phyloP scores from a whole-genome alignment of 2,797 vertebrate genomes.

The Gephyroberyx darwinii region DNA sequence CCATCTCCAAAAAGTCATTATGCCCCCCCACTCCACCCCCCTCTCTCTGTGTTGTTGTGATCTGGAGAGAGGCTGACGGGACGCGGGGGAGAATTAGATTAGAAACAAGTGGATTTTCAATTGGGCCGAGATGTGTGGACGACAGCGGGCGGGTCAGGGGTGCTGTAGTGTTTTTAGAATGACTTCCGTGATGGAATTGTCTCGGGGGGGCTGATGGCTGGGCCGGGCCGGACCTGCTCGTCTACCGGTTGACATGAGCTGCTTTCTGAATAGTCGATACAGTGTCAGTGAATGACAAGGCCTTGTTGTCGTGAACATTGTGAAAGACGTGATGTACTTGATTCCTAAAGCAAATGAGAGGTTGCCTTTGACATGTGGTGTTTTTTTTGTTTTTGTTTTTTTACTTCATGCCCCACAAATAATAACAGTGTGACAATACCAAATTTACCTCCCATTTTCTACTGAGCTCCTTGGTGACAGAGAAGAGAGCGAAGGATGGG shows the following conservation, averaged over 20 bases:
- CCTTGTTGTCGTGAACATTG: constrained; percentile 4
- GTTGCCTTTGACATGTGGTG: not conserved
- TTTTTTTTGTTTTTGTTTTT: not conserved
- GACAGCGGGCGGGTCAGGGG: constrained; percentile 25
- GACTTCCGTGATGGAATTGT: constrained; percentile 48
- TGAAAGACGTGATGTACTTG: constrained; percentile 7
- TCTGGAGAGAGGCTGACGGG: constrained; percentile 43
- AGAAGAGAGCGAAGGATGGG: constrained; percentile 50
- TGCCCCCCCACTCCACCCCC: constrained; percentile 6
- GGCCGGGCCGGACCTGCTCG: constrained; percentile 7
- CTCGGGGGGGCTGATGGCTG: not conserved
- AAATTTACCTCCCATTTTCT: constrained; percentile 51
- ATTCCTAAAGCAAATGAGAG: constrained; percentile 3
- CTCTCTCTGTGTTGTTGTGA: constrained; percentile 38
- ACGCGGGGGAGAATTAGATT: constrained; percentile 64
- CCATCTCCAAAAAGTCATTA: constrained; percentile 71
- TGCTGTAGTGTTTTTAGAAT: constrained; percentile 58
- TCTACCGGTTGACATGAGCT: constrained; percentile 5
- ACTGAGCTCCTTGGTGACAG: constrained; percentile 42
- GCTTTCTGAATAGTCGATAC: constrained; percentile 1
- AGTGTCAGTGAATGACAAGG: not conserved
- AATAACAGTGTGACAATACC: constrained; percentile 43
- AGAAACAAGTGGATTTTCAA: constrained; percentile 61
- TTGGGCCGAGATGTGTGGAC: constrained; percentile 30
- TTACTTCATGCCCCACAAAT: constrained; percentile 34